Evolutionary conservation across 2,888 invertebrate species (phyloP), one percentile per base, ranked within the genome.

Genomic region (Eupeodes luniger): DNA sequence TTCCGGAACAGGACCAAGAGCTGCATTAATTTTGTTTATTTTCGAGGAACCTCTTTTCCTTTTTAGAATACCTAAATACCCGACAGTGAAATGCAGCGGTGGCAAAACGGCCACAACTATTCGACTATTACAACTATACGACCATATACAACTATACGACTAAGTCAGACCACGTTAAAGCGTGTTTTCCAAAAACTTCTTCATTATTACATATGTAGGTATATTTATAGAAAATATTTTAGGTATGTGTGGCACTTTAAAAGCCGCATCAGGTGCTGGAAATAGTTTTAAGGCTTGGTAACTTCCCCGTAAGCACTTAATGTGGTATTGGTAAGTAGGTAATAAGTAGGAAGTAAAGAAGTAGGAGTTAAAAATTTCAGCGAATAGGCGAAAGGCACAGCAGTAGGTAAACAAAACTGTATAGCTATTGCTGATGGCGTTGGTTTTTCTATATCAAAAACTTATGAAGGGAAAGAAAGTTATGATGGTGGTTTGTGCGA

Each of bases 231-330:
- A 40, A 40, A 9, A 9, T 40, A 40, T 27, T 27, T 27, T 27
- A 40, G 40, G 40, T 40, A 40, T 40, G 9, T 40, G 44, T 66
- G 64, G 59, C 16, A 64, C 51, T 69, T 72, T 47, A 47, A 59
- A 59, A 47, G 47, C 72, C 72, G 74, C 84, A 27, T 27, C 27
- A 84, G 79, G 84, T 84, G 84, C 55, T 84, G 27, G 14, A 55
- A 64, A 62, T 40, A 75, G 74, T 62, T 84, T 59, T 79, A 55
- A 69, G 75, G 75, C 69, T 83, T 81, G 19, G 53, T 47, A 75
- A 79, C 75, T 84, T 75, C 47, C 9, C 27, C 51, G 16, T 70
- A 57, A 80, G 62, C n/a, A 75, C 84, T 69, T 84, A 76, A 72
- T 72, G 72, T 61, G 64, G 44, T 12, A 64, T 16, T 16, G 11